phyloP scores from a whole-genome alignment of 2,113 vertebrate species.

The Petaurus breviceps region DNA sequence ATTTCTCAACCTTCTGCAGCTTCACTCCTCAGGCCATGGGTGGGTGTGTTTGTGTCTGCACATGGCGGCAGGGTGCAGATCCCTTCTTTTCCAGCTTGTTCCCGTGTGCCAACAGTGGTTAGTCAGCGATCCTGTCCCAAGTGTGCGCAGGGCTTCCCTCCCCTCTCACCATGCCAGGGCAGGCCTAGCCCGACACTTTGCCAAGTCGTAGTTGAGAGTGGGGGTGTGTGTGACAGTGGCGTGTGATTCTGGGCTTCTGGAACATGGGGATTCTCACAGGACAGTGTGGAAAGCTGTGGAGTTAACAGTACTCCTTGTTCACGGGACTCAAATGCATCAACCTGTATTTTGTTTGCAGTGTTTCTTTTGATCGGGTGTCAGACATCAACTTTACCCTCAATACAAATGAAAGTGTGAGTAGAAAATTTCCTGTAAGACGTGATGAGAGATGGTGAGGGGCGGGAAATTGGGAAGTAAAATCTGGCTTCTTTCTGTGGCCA shows the following conservation, averaged over 20 bases:
- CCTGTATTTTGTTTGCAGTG: constrained; percentile 87
- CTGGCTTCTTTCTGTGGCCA: background rate
- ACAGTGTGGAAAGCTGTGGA: background rate
- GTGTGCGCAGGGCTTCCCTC: background rate
- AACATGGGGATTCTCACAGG: background rate
- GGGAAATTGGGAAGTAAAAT: background rate
- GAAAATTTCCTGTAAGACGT: background rate
- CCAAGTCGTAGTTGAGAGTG: background rate
- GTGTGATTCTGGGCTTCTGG: too few relatives aligned
- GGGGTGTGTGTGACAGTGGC: background rate
- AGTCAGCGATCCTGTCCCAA: too few relatives aligned
- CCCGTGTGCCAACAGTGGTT: background rate
- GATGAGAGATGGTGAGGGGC: background rate
- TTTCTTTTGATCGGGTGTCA: constrained; percentile 99
- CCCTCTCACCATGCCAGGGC: background rate
- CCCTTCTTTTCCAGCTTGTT: background rate
- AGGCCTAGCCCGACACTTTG: background rate
- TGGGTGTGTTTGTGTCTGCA: background rate
- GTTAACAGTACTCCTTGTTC: background rate
- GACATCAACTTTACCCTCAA: constrained; percentile 99
- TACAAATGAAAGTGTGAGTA: constrained; percentile 99
- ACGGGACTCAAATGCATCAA: constrained; percentile 61
- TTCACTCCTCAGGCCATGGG: background rate
- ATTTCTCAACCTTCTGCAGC: background rate
- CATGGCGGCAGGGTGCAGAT: background rate